A percentile compares a stretch with the other conserved stretches of the same genome.
Conservation (phyloP, 2,888 invertebrate species). For the Nowickia ferox region DNA sequence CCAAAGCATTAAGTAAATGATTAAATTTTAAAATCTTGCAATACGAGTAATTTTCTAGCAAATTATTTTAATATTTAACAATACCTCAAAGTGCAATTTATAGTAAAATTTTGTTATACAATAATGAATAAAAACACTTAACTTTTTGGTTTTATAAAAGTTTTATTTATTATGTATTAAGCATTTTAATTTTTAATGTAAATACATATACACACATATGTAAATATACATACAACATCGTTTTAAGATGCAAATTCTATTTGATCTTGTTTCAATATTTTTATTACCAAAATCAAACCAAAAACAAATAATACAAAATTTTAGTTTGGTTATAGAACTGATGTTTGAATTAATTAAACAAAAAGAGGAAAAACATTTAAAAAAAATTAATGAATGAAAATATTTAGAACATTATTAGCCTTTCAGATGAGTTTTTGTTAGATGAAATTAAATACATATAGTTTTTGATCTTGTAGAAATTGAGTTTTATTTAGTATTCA, state of each 20-base stretch:
- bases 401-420: slow-evolving; percentile 32
- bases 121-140: neutral
- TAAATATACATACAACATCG: slow-evolving; percentile 61
- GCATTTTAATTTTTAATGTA: slow-evolving; percentile 51
- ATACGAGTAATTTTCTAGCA: no score
- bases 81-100: slow-evolving; percentile 2
- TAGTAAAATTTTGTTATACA: neutral
- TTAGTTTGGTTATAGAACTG: slow-evolving; percentile 27
- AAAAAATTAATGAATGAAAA: slow-evolving; percentile 32
- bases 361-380: neutral
- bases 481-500: slow-evolving; percentile 51
- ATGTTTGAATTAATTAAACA: slow-evolving; percentile 13
- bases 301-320: slow-evolving; percentile 45
- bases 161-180: slow-evolving; percentile 50
- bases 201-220: neutral
- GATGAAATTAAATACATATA: slow-evolving; percentile 35
- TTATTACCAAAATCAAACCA: slow-evolving; percentile 27
- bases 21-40: no score
- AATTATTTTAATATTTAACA: no score
- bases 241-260: slow-evolving; percentile 59
- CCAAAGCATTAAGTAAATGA: no score
- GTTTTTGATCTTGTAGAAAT: slow-evolving; percentile 6
- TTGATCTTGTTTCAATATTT: slow-evolving; percentile 53
- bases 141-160: slow-evolving; percentile 9
- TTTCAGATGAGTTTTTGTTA: slow-evolving; percentile 22